A percentile compares a stretch with the other conserved stretches of the same genome.
Evolutionary conservation across 2,888 invertebrate species (phyloP).

Genomic region (Folsomia candida): DNA sequence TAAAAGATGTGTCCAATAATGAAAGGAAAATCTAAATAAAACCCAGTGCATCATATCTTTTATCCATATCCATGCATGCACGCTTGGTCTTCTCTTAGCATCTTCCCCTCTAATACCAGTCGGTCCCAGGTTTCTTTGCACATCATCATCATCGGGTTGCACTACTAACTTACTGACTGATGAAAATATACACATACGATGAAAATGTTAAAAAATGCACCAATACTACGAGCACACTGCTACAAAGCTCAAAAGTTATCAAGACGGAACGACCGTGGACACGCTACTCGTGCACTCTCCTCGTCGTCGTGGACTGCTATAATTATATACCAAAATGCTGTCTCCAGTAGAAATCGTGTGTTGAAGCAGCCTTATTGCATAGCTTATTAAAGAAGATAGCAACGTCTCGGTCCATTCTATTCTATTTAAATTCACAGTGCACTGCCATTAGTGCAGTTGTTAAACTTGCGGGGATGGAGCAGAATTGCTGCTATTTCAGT

Average conservation of each 20-base stretch:
- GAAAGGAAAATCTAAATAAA: slow-evolving; percentile 51
- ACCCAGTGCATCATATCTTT: slow-evolving; percentile 30
- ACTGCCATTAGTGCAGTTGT: neutral
- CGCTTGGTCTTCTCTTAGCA: neutral
- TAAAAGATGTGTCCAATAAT: slow-evolving; percentile 49
- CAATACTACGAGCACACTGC: too few relatives aligned
- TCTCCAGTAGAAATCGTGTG: neutral
- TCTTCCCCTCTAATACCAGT: neutral
- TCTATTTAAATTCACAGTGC: slow-evolving; percentile 5
- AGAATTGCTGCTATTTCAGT: neutral
- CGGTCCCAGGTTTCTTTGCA: neutral
- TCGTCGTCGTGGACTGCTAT: too few relatives aligned
- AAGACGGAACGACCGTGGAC: neutral
- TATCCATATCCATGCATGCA: neutral
- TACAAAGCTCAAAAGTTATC: neutral
- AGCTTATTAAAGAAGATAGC: neutral
- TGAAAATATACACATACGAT: neutral
- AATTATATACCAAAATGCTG: slow-evolving; percentile 3
- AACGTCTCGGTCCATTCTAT: neutral
- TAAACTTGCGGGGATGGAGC: neutral
- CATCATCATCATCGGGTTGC: neutral
- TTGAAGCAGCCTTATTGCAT: too few relatives aligned
- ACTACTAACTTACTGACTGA: slow-evolving; percentile 2
- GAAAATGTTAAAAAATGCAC: neutral
- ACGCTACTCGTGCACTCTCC: slow-evolving; percentile 28